Percentiles rank a stretch among this genome's conserved stretches.
Conservation (phyloP, 2,888 invertebrate genomes). For the Cephus pygmeus region DNA sequence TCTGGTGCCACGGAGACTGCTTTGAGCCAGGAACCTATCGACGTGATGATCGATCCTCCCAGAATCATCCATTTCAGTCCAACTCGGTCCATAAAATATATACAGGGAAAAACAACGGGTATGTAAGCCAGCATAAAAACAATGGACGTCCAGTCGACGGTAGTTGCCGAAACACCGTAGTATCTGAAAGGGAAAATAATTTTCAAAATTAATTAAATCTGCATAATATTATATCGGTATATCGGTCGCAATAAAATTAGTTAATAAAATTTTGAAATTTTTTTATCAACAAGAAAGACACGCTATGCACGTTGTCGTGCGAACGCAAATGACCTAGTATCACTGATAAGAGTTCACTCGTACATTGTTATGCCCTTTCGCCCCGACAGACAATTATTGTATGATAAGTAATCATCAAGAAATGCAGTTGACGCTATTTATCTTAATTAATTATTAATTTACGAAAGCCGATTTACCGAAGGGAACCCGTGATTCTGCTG, state of each 20-base stretch:
- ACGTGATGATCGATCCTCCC: constrained; percentile 69
- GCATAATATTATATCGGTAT: background rate
- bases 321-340: background rate
- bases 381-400: background rate
- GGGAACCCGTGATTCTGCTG: too few relatives aligned
- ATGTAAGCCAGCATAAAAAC: constrained; percentile 73
- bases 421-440: background rate
- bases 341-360: background rate
- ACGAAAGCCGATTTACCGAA: too few relatives aligned
- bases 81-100: constrained; percentile 48
- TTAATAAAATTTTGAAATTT: too few relatives aligned
- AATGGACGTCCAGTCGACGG: constrained; percentile 73
- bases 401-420: background rate
- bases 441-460: too few relatives aligned
- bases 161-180: constrained; percentile 44
- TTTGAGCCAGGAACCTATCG: constrained; percentile 68
- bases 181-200: constrained; percentile 32
- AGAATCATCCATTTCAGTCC: constrained; percentile 68
- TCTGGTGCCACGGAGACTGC: background rate
- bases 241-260: background rate
- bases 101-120: constrained; percentile 72
- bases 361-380: background rate
- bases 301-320: background rate
- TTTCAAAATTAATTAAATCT: background rate
- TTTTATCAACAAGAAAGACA: background rate